Percentiles rank a stretch among this genome's conserved stretches.
Evolutionary conservation across 2,797 vertebrate genomes (phyloP).

Genomic region (Takifugu ocellatus): DNA sequence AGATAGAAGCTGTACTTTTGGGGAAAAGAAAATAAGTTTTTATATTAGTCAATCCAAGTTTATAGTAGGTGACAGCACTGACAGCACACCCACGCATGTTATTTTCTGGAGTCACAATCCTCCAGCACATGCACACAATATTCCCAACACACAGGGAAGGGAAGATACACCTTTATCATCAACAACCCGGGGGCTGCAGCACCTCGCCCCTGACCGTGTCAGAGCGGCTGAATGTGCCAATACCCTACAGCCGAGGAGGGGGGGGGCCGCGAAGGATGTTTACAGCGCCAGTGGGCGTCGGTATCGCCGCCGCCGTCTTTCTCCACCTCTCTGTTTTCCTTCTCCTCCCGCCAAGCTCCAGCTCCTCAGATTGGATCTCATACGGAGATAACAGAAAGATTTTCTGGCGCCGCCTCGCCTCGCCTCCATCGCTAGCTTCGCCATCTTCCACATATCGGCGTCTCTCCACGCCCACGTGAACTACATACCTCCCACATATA

Average conservation of each 20-base stretch:
- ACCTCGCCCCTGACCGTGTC: conserved; percentile 53
- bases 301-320: conserved; percentile 15
- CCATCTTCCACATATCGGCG: conserved; percentile 19
- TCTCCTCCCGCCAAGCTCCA: conserved; percentile 33
- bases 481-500: conserved; percentile 17
- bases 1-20: background rate
- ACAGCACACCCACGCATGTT: conserved; percentile 32
- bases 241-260: conserved; percentile 45
- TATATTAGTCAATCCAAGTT: conserved; percentile 11
- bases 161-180: conserved; percentile 18
- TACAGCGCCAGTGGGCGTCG: conserved; percentile 32
- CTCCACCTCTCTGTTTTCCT: conserved; percentile 39
- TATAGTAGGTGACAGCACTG: conserved; percentile 26
- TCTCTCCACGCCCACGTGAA: conserved; percentile 36
- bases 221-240: conserved; percentile 32
- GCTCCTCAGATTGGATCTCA: conserved; percentile 52
- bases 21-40: conserved; percentile 16
- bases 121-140: conserved; percentile 1
- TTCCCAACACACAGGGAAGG: background rate
- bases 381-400: conserved; percentile 42
- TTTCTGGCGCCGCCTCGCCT: conserved; percentile 42
- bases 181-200: conserved; percentile 27
- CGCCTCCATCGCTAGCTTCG: conserved; percentile 23
- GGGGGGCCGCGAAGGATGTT: conserved; percentile 33
- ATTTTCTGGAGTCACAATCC: background rate